Conservation (phyloP, 2,888 invertebrate genomes). For the Noctuana brunneofusca region DNA sequence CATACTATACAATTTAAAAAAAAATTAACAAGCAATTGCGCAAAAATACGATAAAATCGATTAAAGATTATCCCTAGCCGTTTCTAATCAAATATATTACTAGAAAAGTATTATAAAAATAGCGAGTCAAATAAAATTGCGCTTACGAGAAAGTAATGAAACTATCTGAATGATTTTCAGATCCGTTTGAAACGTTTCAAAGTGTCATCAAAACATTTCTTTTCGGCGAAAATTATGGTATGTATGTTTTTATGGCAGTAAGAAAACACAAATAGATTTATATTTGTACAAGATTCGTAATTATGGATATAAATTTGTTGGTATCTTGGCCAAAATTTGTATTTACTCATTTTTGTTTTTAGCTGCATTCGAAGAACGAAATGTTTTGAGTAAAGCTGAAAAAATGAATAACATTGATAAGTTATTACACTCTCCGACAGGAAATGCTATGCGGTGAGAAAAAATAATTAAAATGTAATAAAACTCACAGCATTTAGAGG, state of each 20-base stretch:
- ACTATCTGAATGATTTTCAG: slow-evolving; percentile 43
- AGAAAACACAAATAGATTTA: too few relatives aligned
- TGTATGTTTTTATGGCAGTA: not conserved
- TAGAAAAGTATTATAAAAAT: not conserved
- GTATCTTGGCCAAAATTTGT: not conserved
- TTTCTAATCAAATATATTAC: not conserved
- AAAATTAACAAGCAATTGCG: too few relatives aligned
- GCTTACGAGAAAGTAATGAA: not conserved
- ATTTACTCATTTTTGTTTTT: not conserved
- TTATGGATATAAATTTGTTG: too few relatives aligned
- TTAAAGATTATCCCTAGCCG: too few relatives aligned
- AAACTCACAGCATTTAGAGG: too few relatives aligned
- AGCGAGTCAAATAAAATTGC: too few relatives aligned
- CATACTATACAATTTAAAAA: too few relatives aligned
- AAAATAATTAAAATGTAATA: too few relatives aligned
- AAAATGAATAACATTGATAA: not conserved
- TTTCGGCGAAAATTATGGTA: slow-evolving; percentile 41
- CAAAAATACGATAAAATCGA: too few relatives aligned
- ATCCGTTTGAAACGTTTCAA: slow-evolving; percentile 43
- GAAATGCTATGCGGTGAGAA: slow-evolving; percentile 15
- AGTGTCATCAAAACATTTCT: slow-evolving; percentile 41
- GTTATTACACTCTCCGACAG: slow-evolving; percentile 22
- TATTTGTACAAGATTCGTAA: too few relatives aligned
- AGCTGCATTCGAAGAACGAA: not conserved
- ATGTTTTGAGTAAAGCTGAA: not conserved